Evolutionary conservation across 2,888 invertebrate species (phyloP), one percentile per base, ranked within the genome.

Genomic region (Resseliella maxima): DNA sequence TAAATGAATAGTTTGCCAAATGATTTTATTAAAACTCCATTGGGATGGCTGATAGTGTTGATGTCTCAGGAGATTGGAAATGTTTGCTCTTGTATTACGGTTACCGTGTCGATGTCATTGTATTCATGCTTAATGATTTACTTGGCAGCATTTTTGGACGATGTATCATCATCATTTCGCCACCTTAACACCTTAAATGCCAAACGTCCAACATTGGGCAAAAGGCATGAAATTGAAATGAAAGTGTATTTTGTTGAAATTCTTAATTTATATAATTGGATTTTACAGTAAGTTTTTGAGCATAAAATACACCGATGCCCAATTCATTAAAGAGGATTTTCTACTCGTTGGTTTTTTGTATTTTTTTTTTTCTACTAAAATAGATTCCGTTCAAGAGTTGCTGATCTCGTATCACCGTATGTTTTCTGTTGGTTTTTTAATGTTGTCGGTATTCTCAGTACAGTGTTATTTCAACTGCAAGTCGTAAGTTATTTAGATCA

Each of bases 71-170:
- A 72, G 36, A 72, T 72, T 31, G 72, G 35, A 0, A 72, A 72
- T 72, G 21, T 72, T 3, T 35, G 36, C 36, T 72, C 72, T 35
- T 72, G 72, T 18, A 72, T 72, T 35, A 72, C 72, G 1, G 72
- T 36, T 3, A 72, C 72, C 5, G 36, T 36, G 18, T 72, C 72
- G 72, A 31, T 72, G 21, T 36, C 72, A 72, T 72, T 35, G 31
- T 72, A 72, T 72, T 31, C 35, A 21, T 72, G 72, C n/a, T 72
- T 72, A 72, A 72, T 72, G 72, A 72, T 72, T 72, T 72, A 72
- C 36, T 21, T 72, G 15, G 21, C 1, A 10, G 31, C 36, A 72
- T 72, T 72, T 72, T 72, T 72, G 72, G 35, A 72, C 36, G 72
- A 72, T 72, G 36, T 72, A n/a, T 72, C 72, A 36, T 72, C n/a